Evolutionary conservation across 2,888 invertebrate genomes (phyloP), one percentile per base, ranked within the genome.

Genomic region (Eucera pruinosa): DNA sequence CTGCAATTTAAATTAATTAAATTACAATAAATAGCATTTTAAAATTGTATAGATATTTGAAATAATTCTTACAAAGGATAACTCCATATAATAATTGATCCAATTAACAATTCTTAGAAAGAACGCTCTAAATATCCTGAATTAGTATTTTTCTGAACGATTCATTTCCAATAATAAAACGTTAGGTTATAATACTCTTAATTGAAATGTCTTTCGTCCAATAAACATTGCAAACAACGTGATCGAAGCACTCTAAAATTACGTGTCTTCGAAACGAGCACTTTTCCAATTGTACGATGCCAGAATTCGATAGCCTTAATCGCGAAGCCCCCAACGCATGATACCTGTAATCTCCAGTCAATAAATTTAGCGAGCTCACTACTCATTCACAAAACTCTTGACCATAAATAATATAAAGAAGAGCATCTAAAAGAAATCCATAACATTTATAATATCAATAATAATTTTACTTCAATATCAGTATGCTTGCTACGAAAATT

Each of bases 271-370:
- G 4, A 33, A 33, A 15, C 23, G 11, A 7, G 9, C 5, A 27
- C 18, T 55, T 33, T 33, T 1, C 25, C 45, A 4, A 47, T 55
- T 36, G 39, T 30, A 2, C 48, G 20, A 60, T 60, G 41, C 39
- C 23, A 33, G 55, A 65, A 18, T 33, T 55, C 36, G 54, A 69
- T 69, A 64, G 7, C 23, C 20, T 33, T 48, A 70, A 70, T 70
- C 60, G 33, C 25, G 13, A 18, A 18, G 33, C 33, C 36, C 23
- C 41, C 18, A 50, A 41, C 30, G n/a, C 13, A 3, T 33, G 54
- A 62, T 62, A 69, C 36, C 54, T 23, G 65, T 55, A 70, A 70
- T 66, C 66, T 30, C 23, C 30, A 39, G 55, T 48, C 20, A 39
- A 55, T 41, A 65, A 39, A 25, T 65, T 48, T 30, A 23, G 2